Evolutionary conservation across 37 sponge, comb jelly and placozoan species (phyloP).

Genomic region (Halisarca cf. caerulea): DNA sequence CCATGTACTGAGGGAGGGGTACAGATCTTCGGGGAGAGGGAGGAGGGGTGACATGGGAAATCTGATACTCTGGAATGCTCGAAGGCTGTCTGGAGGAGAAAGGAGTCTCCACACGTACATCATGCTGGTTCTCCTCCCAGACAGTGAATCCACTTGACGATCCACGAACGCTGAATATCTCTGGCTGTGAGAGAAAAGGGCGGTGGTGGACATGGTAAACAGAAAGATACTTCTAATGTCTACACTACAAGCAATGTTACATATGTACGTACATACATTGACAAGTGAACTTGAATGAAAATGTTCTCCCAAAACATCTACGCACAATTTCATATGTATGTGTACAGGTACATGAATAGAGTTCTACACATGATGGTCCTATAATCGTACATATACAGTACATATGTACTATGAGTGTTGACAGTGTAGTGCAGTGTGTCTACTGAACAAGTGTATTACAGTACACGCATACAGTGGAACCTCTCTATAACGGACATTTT

Average conservation of each 20-base stretch:
- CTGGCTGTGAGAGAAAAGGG: conserved; percentile 7
- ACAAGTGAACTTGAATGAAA: background rate
- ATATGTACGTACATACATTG: background rate
- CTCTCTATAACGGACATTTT: too few relatives aligned
- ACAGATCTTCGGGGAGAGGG: conserved; percentile 1
- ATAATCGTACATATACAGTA: background rate
- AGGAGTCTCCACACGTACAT: conserved; percentile 9
- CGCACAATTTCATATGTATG: background rate
- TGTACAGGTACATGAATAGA: background rate
- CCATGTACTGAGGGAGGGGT: conserved; percentile 13
- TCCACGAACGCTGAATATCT: conserved; percentile 14
- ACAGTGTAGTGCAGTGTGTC: too few relatives aligned
- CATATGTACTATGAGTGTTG: background rate
- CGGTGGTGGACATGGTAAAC: too few relatives aligned
- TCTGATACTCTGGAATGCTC: too few relatives aligned
- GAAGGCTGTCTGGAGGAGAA: background rate
- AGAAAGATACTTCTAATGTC: too few relatives aligned
- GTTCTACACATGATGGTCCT: background rate
- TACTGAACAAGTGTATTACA: too few relatives aligned
- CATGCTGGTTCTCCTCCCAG: conserved; percentile 5
- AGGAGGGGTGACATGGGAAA: background rate
- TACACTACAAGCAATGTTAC: background rate
- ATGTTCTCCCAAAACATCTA: background rate
- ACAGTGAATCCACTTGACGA: background rate
- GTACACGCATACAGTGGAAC: too few relatives aligned